Percentiles rank a stretch among this genome's conserved stretches.
phyloP scores from a whole-genome alignment of 2,888 invertebrate genomes.

The Diarsia brunnea region DNA sequence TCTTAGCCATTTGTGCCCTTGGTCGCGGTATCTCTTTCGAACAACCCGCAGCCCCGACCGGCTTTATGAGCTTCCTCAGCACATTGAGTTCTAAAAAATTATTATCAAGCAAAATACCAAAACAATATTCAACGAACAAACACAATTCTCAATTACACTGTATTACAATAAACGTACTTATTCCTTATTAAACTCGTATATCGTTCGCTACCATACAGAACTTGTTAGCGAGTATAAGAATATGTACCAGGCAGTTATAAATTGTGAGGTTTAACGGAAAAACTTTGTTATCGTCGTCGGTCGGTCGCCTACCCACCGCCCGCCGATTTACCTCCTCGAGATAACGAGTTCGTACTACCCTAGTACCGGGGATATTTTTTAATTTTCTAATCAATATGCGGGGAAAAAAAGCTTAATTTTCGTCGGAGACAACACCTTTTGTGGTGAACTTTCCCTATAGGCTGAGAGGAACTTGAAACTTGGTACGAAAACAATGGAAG shows the following conservation, averaged over 20 bases:
- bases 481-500: slow-evolving; percentile 56
- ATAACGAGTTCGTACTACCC: slow-evolving; percentile 63
- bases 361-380: slow-evolving; percentile 57
- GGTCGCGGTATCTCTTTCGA: too few relatives aligned
- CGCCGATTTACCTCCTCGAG: slow-evolving; percentile 63
- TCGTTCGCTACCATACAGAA: slow-evolving; percentile 38
- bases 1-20: too few relatives aligned
- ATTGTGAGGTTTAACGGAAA: slow-evolving; percentile 76
- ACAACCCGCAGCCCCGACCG: too few relatives aligned
- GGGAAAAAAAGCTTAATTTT: slow-evolving; percentile 59
- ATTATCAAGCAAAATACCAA: background rate
- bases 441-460: slow-evolving; percentile 56
- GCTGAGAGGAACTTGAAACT: slow-evolving; percentile 44
- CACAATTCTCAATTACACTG: background rate
- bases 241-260: slow-evolving; percentile 71
- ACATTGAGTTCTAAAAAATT: too few relatives aligned
- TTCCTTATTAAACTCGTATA: slow-evolving; percentile 41
- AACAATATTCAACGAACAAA: background rate
- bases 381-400: slow-evolving; percentile 70
- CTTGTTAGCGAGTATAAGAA: slow-evolving; percentile 53
- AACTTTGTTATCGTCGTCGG: slow-evolving; percentile 76
- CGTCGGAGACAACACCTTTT: slow-evolving; percentile 61
- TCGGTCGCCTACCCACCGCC: slow-evolving; percentile 61
- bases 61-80: too few relatives aligned
- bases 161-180: slow-evolving; percentile 26